Percentiles rank a stretch among this genome's conserved stretches.
Evolutionary conservation across 2,113 vertebrate genomes (phyloP).

Genomic region (Vulpes ferrilata): DNA sequence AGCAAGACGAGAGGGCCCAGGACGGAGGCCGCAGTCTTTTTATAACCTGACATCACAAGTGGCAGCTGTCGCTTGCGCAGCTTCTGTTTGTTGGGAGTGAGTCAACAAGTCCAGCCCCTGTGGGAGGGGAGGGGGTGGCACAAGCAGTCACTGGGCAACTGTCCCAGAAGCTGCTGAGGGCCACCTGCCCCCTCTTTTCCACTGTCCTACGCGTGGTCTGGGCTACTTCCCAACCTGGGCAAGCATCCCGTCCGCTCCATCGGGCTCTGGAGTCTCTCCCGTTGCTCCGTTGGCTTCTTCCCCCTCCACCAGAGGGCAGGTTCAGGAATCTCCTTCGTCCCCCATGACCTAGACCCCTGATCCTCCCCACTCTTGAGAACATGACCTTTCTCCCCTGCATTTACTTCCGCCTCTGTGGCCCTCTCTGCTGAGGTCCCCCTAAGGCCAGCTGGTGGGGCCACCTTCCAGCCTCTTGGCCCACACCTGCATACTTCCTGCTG

Average conservation of each 20-base stretch:
- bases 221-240: background rate
- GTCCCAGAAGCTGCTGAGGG: background rate
- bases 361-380: constrained; percentile 57
- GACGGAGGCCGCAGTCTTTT: background rate
- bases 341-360: background rate
- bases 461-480: background rate
- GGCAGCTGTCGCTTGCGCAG: background rate
- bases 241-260: background rate
- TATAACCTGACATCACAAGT: background rate
- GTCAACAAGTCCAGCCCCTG: background rate
- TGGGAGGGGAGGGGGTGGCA: background rate
- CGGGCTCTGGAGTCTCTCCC: background rate
- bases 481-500: background rate
- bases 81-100: background rate
- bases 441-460: constrained; percentile 51
- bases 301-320: background rate
- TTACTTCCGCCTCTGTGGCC: constrained; percentile 54
- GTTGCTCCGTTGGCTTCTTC: background rate
- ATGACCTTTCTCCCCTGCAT: constrained; percentile 61
- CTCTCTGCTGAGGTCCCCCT: constrained; percentile 45
- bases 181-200: background rate
- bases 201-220: background rate
- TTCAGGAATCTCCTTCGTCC: constrained; percentile 35
- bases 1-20: background rate
- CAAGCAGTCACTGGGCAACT: background rate